Conservation (phyloP, 2,888 invertebrate species). For the Papilio demoleus region DNA sequence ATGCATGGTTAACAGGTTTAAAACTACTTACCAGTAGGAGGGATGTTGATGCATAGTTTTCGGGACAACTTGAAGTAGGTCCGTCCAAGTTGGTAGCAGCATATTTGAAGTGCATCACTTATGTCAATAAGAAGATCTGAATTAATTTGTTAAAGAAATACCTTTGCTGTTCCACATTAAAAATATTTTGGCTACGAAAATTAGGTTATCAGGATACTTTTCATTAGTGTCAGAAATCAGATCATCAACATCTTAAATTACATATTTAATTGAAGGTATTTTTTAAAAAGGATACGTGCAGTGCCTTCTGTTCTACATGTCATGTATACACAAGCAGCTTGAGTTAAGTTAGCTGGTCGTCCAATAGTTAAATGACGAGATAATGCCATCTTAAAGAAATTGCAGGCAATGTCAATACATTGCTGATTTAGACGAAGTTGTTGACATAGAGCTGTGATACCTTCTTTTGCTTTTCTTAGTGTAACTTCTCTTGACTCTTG, state of each 20-base stretch:
- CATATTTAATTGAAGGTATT: too few species aligned
- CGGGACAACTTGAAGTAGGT: conserved; percentile 95
- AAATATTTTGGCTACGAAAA: neutral
- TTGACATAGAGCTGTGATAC: conserved; percentile 93
- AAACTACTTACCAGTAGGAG: conserved; percentile 94
- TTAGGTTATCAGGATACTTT: neutral
- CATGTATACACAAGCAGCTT: conserved; percentile 98
- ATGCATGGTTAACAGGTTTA: too few species aligned
- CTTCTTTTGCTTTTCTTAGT: conserved; percentile 92
- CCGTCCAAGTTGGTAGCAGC: conserved; percentile 97
- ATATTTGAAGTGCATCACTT: conserved; percentile 98
- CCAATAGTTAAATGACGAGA: conserved; percentile 94
- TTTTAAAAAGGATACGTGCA: conserved; percentile 93
- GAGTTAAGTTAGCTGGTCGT: conserved; percentile 93
- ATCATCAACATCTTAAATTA: too few species aligned
- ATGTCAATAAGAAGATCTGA: conserved; percentile 97
- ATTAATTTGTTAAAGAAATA: conserved; percentile 60
- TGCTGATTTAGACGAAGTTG: conserved; percentile 95
- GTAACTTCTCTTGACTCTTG: conserved; percentile 97
- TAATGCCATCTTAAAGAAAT: conserved; percentile 96
- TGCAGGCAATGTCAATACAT: conserved; percentile 96
- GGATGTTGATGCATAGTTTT: conserved; percentile 94
- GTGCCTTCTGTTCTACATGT: conserved; percentile 98
- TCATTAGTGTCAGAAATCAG: neutral
- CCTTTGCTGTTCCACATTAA: neutral